Evolutionary conservation across 2,113 vertebrate species (phyloP), one percentile per base, ranked within the genome.

Genomic region (Petroica traversi): DNA sequence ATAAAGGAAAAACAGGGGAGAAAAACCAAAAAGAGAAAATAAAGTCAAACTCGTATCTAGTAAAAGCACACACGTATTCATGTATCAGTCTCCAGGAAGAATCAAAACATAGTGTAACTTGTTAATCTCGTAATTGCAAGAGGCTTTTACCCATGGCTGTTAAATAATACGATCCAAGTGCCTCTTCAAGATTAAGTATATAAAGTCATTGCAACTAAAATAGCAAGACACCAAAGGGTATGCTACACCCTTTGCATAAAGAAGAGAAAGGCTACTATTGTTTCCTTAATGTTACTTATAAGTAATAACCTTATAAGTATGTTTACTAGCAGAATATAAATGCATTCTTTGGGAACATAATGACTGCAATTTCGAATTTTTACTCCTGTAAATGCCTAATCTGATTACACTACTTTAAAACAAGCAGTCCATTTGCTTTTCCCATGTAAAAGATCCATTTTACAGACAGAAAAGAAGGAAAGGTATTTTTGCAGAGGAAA

Each of bases 51-150:
- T 23, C 12, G 3, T 13, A 29, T 58, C 68, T 17, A 63, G 57
- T 51, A 80, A 79, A 89, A 92, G 41, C 51, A 77, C 41, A 55
- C 67, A 51, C 24, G 11, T 29, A 76, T 71, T 86, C 81, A 91
- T 4, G 3, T 43, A 83, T 66, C 77, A 62, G 29, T 59, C 77
- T 75, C 78, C 84, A 85, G 68, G 48, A 84, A 85, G 88, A 96
- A 95, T 88, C 77, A 96, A 95, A 97, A 95, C 84, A 88, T 4
- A 82, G 89, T 73, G 49, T 96, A 96, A 95, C 91, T 88, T 67
- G 83, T 23, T 94, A 95, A 95, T 96, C 96, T 80, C 68, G 15
- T 97, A 86, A 94, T 93, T 96, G 77, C 89, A 94, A 77, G 83
- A 94, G 89, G 94, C 77, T 93, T 96, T 96, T 92, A 96, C 69